Evolutionary conservation across 2,888 invertebrate genomes (phyloP).

Genomic region (Nycteola revayana): DNA sequence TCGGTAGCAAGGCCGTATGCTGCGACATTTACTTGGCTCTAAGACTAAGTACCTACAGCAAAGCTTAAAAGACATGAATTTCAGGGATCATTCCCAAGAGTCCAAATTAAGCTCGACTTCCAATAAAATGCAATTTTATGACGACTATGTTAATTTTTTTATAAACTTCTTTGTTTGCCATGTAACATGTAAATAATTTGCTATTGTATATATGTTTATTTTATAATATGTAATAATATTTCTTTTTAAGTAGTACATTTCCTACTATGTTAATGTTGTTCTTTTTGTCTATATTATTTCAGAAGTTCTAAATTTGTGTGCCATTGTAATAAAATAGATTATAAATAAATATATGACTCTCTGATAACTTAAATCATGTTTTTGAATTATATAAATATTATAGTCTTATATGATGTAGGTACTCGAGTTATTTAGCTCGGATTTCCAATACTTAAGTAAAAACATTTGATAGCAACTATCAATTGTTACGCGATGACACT

Average conservation of each 20-base stretch:
- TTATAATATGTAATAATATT: conserved; percentile 29
- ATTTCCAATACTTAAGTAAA: too few relatives aligned
- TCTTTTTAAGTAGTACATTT: background rate
- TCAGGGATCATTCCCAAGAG: conserved; percentile 34
- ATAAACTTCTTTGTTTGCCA: conserved; percentile 69
- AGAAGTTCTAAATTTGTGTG: conserved; percentile 58
- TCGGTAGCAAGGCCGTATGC: too few relatives aligned
- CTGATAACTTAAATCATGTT: too few relatives aligned
- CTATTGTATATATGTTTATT: conserved; percentile 44
- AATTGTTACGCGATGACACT: too few relatives aligned
- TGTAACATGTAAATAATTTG: conserved; percentile 64
- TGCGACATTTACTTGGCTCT: too few relatives aligned
- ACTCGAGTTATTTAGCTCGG: too few relatives aligned
- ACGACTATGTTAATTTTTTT: conserved; percentile 29
- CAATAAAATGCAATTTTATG: conserved; percentile 46
- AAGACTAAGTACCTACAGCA: conserved; percentile 38
- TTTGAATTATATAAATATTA: too few relatives aligned
- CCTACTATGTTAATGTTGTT: background rate
- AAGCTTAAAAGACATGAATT: conserved; percentile 50
- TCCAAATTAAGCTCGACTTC: conserved; percentile 50
- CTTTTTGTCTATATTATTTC: conserved; percentile 33
- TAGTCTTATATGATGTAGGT: too few relatives aligned
- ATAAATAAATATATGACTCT: too few relatives aligned
- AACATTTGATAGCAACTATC: too few relatives aligned
- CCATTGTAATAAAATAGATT: conserved; percentile 54